Evolutionary conservation across 2,113 vertebrate species (phyloP), one percentile per base, ranked within the genome.

Genomic region (Pelvicachromis taeniatus): DNA sequence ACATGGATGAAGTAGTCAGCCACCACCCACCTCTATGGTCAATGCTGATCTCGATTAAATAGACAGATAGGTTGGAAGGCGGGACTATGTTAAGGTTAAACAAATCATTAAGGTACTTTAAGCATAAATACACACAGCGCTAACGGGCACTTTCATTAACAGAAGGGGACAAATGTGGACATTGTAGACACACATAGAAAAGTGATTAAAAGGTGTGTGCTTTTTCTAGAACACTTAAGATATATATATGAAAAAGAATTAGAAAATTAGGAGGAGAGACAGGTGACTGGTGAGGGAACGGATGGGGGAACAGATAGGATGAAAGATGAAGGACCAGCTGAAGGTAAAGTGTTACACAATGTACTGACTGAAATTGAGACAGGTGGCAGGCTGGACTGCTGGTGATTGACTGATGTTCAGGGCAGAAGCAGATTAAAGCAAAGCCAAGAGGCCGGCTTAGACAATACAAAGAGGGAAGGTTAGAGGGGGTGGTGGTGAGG

Each of bases 391-490:
- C 79, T 33, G 88, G 78, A 80, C 84, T 77, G 53, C 86, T 59
- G 84, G 83, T 91, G 91, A 94, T 59, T 91, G 91, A 95, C 85
- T 82, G 90, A 90, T 91, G 92, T 88, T 88, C 79, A 23, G 85
- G 85, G 70, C 85, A 59, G 85, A 78, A 70, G 61, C 83, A 94
- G 92, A 94, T 95, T 92, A 93, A 93, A 94, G 89, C 61, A 16
- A 80, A 91, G 84, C 86, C 89, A 84, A 48, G 78, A 88, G 80
- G 90, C 80, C 86, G 65, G 52, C 80, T 59, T 23, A 65, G 78
- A 91, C 90, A 89, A 84, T 86, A 83, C 80, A 81, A 52, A 63
- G 16, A 83, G 55, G 11, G 33, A 77, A 55, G 54, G 13, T 29
- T 4, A 7, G 63, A 14, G 65, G 45, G 29, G 23, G 2, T 33